Evolutionary conservation across 2,888 invertebrate genomes (phyloP), one percentile per base, ranked within the genome.

Genomic region (Xestia xanthographa): DNA sequence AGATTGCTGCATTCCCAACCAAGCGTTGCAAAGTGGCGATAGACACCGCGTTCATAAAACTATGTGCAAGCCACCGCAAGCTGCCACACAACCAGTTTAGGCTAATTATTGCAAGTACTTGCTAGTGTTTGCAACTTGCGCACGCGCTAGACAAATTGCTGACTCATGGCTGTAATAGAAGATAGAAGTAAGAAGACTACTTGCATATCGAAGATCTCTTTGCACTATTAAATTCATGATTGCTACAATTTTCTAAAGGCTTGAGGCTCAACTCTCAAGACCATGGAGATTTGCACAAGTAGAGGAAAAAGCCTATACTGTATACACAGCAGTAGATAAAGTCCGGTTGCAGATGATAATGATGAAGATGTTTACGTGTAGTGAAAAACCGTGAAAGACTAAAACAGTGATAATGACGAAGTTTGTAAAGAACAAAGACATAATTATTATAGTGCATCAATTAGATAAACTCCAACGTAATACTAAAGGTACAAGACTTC

Each of bases 41-140:
- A 76, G 72, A 70, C 41, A 58, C 29, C 22, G 56, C 67, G 53
- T 77, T 73, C 50, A 70, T 79, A 82, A 70, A 82, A 66, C 48
- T 69, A 66, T 75, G 75, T 79, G 69, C 82, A 82, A 75, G 45
- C 72, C 41, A 82, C 70, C 71, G 80, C 83, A 77, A 71, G 73
- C 56, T 66, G 26, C 53, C 72, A 74, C 38, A 79, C 67, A 80
- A 83, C 83, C 80, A 69, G 83, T 80, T 80, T 77, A 65, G 34
- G 70, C 34, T 83, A 82, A 82, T 79, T 72, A 62, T 69, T 75
- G 34, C 75, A 79, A 68, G 71, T 81, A 72, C 56, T 50, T 70
- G 65, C 29, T 53, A 50, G 53, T 77, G 72, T 72, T 82, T 56
- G 79, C 67, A 76, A 77, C 26, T 38, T 73, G 76, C 68, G 80